phyloP scores from a whole-genome alignment of 2,888 invertebrate species.

The Parelbella ahira region DNA sequence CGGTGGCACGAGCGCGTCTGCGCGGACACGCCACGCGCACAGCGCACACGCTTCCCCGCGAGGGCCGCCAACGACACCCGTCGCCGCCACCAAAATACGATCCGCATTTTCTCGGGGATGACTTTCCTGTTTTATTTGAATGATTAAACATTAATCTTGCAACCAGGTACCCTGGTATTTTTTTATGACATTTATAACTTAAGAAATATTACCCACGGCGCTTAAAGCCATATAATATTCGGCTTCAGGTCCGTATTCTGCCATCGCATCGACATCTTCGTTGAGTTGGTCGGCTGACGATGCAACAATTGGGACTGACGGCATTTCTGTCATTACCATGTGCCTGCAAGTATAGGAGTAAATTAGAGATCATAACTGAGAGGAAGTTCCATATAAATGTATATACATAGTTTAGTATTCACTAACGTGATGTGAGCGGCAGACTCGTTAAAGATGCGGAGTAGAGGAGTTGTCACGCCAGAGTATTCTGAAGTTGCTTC shows the following conservation, averaged over 20 bases:
- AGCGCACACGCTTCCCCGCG: slow-evolving; percentile 35
- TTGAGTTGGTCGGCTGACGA: slow-evolving; percentile 11
- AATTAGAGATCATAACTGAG: too few relatives aligned
- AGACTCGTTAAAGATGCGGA: slow-evolving; percentile 58
- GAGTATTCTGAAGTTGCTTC: slow-evolving; percentile 56
- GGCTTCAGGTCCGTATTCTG: slow-evolving; percentile 11
- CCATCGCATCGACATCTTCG: background rate
- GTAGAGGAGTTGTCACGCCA: slow-evolving; percentile 52
- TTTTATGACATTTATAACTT: too few relatives aligned
- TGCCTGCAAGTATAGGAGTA: too few relatives aligned
- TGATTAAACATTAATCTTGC: background rate
- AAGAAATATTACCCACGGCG: slow-evolving; percentile 1
- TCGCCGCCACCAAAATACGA: slow-evolving; percentile 36
- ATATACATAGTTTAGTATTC: too few relatives aligned
- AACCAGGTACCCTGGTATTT: too few relatives aligned
- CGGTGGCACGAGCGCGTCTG: slow-evolving; percentile 27
- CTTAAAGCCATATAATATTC: slow-evolving; percentile 24
- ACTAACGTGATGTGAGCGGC: slow-evolving; percentile 53
- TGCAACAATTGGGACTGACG: slow-evolving; percentile 16
- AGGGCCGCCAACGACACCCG: slow-evolving; percentile 32
- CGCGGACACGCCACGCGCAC: slow-evolving; percentile 38
- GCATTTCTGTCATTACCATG: slow-evolving; percentile 28
- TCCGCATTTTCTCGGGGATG: slow-evolving; percentile 3
- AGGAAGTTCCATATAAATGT: too few relatives aligned
- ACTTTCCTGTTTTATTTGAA: background rate